Percentiles rank a stretch among this genome's conserved stretches.
Evolutionary conservation across 37 sponge, comb jelly and placozoan genomes (phyloP).

Genomic region (Cliona cf. orientalis): DNA sequence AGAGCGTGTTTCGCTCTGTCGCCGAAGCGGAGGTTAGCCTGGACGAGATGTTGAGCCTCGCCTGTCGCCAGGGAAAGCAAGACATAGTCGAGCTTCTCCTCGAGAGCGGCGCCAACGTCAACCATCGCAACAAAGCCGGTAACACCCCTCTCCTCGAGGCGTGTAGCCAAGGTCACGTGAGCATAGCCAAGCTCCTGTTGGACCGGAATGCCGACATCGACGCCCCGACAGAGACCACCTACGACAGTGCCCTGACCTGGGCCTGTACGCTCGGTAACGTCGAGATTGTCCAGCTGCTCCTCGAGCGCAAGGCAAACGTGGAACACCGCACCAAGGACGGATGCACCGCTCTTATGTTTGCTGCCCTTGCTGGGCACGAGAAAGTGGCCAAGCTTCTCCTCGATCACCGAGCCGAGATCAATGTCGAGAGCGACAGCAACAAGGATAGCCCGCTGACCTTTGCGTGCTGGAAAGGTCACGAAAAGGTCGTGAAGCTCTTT

Average conservation of each 20-base stretch:
- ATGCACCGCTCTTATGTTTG: conserved; percentile 99
- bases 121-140: conserved; percentile 96
- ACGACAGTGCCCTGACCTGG: conserved; percentile 97
- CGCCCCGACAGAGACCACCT: conserved; percentile 95
- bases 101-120: conserved; percentile 95
- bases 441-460: conserved; percentile 98
- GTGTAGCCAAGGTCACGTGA: conserved; percentile 98
- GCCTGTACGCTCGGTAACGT: conserved; percentile 99
- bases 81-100: conserved; percentile 98
- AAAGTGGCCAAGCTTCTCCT: conserved; percentile 87
- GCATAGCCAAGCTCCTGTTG: conserved; percentile 83
- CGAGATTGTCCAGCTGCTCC: conserved; percentile 84
- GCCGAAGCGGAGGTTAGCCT: conserved; percentile 88
- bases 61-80: conserved; percentile 99
- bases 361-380: conserved; percentile 94
- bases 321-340: conserved; percentile 99
- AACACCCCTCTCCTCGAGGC: conserved; percentile 99
- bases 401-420: conserved; percentile 85
- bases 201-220: conserved; percentile 95
- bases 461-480: conserved; percentile 99
- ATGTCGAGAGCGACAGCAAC: conserved; percentile 97
- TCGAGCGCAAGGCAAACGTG: conserved; percentile 83
- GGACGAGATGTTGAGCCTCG: conserved; percentile 98
- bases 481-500: conserved; percentile 93
- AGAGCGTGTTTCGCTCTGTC: conserved; percentile 66